Conservation (phyloP, 2,888 invertebrate genomes). For the Tetragonisca angustula region DNA sequence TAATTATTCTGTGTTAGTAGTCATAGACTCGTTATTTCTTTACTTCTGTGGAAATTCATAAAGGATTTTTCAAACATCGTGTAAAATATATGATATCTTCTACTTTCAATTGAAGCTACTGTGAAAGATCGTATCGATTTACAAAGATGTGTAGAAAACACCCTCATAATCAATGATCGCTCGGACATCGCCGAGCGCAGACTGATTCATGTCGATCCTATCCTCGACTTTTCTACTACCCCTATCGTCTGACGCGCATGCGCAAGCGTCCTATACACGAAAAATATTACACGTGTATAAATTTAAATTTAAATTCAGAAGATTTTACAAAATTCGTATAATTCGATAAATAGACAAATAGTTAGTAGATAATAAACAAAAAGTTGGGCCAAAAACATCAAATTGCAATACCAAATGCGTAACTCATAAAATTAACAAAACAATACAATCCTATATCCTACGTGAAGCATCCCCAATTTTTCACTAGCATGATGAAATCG, state of each 20-base stretch:
- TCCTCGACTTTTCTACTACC: slow-evolving; percentile 10
- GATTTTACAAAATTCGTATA: not conserved
- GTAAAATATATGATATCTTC: not conserved
- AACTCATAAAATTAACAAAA: not conserved
- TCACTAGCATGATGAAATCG: no score
- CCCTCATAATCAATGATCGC: not conserved
- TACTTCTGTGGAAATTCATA: not conserved
- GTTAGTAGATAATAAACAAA: no score
- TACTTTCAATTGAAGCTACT: not conserved
- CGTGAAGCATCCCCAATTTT: not conserved
- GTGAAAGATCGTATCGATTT: not conserved
- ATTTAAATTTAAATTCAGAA: not conserved
- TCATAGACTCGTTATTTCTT: not conserved
- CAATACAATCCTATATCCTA: not conserved
- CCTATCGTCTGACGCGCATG: slow-evolving; percentile 16
- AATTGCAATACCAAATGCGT: not conserved
- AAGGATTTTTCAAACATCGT: not conserved
- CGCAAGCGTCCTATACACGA: not conserved
- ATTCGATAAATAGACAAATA: not conserved
- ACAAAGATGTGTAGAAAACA: not conserved
- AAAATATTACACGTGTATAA: not conserved
- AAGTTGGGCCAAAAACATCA: not conserved
- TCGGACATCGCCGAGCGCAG: slow-evolving; percentile 5
- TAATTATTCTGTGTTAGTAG: not conserved
- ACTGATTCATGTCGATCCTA: slow-evolving; percentile 21